Base-by-base conservation (phyloP, 1,140 invertebrate genomes). In the Calliphora vicina region DNA sequence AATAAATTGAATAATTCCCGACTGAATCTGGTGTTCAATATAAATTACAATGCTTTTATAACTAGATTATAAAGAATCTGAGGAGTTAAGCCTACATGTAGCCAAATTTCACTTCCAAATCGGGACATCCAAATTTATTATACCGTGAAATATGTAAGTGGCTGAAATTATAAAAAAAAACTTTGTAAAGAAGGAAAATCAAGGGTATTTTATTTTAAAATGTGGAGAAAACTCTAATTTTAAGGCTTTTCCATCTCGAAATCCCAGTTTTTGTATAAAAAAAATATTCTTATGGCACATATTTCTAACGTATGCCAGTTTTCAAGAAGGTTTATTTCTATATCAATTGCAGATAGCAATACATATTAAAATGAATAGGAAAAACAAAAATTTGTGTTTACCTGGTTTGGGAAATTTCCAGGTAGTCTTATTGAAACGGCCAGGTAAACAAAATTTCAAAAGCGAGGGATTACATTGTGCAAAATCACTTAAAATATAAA, bases 331-430 rank as follows among this genome's bases (percentile, higher is more conserved):
- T 6, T 35, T 35, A 35, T 71, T 72, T 13, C 71, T 26, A 72
- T 26, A 72, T 72, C 23, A 72, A 35, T 72, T 12, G 4, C 23
- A 72, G n/a, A n/a, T n/a, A n/a, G 26, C 71, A 74, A 50, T 12
- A 3, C 45, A 35, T 8, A 35, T 29, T 29, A 29, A 35, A 35
- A 35, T 50, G 35, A 35, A 35, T 35, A 35, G 4, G 4, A 13
- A 61, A 72, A 2, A 26, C 12, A 26, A 13, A 26, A 6, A 72
- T 27, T 72, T 26, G 8, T 72, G 25, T 13, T 74, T 74, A 74
- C 72, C 72, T 74, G 72, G 15, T n/a, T 74, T 42, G 26, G n/a
- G 72, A n/a, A 35, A 13, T 27, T 74, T 74, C 72, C 72, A 74
- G 72, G 72, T 74, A 74, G n/a, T 71, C 67, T 71, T 25, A 71